A percentile compares a stretch with the other conserved stretches of the same genome.
Conservation (phyloP, 2,888 invertebrate genomes). For the Morinoia aosen region DNA sequence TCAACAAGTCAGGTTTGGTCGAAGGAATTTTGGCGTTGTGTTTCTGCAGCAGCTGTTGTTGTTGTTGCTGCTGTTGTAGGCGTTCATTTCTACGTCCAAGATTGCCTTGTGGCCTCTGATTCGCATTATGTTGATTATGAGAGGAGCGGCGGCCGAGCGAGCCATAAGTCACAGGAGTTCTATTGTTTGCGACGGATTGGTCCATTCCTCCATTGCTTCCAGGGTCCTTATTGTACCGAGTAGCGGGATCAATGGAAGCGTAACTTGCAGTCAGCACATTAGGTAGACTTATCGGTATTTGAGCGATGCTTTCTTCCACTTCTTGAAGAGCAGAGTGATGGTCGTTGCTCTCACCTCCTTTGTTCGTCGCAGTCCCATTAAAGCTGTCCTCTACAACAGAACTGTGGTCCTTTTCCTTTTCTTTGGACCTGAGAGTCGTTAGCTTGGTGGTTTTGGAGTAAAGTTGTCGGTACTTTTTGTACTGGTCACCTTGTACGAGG, state of each 20-base stretch:
- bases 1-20: constrained; percentile 28
- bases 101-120: not conserved
- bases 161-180: constrained; percentile 26
- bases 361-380: not conserved
- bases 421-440: constrained; percentile 62
- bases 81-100: constrained; percentile 31
- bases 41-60: not conserved
- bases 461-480: constrained; percentile 86
- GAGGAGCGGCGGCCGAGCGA: not conserved
- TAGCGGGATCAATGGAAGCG: not conserved
- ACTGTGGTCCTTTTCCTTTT: constrained; percentile 54
- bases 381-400: not conserved
- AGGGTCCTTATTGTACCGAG: constrained; percentile 13
- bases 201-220: not conserved
- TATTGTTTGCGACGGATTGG: constrained; percentile 6
- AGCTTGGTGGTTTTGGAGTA: constrained; percentile 76
- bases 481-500: constrained; percentile 88
- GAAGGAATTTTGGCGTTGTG: not conserved
- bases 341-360: not conserved
- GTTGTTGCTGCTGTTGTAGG: not conserved
- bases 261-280: constrained; percentile 7
- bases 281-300: not conserved
- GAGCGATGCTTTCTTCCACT: constrained; percentile 14
- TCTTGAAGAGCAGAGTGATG: not conserved
- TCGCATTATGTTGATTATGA: constrained; percentile 15